Conservation (phyloP, 1,140 invertebrate genomes). For the Diabrotica virgifera region DNA sequence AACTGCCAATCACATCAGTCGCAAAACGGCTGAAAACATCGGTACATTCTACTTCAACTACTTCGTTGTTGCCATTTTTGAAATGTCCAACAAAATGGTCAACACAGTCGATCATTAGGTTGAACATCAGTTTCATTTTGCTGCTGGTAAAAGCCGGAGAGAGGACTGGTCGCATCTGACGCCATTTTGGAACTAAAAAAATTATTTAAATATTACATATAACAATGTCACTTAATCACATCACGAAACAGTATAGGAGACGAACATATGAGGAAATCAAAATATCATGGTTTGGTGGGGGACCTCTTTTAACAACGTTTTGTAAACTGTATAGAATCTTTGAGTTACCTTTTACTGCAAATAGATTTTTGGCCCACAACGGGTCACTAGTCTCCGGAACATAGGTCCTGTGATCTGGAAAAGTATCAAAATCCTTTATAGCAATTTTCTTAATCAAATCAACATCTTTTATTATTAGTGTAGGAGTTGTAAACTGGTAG, state of each 20-base stretch:
- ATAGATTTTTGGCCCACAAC: not conserved
- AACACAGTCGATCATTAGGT: slow-evolving; percentile 36
- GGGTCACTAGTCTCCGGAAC: slow-evolving; percentile 2
- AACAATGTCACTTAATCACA: too few relatives aligned
- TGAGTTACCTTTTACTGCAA: not conserved
- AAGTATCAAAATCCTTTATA: not conserved
- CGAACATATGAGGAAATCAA: too few relatives aligned
- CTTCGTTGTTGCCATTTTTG: slow-evolving; percentile 21
- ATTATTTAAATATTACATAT: not conserved
- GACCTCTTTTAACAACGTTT: too few relatives aligned
- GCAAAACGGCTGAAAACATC: slow-evolving; percentile 42
- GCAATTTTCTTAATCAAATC: slow-evolving; percentile 47
- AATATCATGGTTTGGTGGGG: too few relatives aligned
- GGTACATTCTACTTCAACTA: slow-evolving; percentile 30
- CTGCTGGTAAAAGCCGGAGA: slow-evolving; percentile 47
- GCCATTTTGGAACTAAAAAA: slow-evolving; percentile 45
- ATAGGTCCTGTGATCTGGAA: not conserved
- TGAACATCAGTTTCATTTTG: slow-evolving; percentile 47
- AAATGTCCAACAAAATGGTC: slow-evolving; percentile 41
- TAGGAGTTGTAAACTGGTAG: slow-evolving; percentile 52
- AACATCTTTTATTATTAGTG: slow-evolving; percentile 56
- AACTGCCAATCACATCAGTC: slow-evolving; percentile 57
- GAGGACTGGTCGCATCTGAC: slow-evolving; percentile 42
- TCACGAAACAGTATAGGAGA: too few relatives aligned
- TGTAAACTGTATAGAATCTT: too few relatives aligned